Evolutionary conservation across 92 coral and sea anemone genomes (phyloP).

Genomic region (Zoanthus sansibaricus): DNA sequence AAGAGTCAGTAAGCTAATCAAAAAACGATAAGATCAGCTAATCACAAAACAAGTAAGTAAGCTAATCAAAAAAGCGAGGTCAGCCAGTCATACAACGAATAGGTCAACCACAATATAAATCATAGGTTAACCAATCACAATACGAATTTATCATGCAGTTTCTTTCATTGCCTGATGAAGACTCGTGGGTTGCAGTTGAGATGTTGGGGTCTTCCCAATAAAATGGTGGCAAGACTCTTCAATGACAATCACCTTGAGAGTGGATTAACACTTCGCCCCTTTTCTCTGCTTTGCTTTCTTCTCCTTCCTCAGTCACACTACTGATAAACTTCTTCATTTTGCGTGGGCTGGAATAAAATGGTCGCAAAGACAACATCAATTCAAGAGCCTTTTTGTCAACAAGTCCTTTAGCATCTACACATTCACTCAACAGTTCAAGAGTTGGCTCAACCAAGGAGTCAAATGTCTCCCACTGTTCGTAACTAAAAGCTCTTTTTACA

Average conservation of each 20-base stretch:
- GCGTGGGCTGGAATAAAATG: constrained; percentile 76
- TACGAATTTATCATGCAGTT: too few relatives aligned
- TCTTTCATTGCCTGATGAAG: too few relatives aligned
- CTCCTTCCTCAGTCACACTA: constrained; percentile 56
- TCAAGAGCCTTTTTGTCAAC: constrained; percentile 83
- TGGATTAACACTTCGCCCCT: constrained; percentile 40
- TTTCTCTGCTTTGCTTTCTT: constrained; percentile 26
- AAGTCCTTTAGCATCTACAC: constrained; percentile 57
- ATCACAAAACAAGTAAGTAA: too few relatives aligned
- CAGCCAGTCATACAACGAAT: too few relatives aligned
- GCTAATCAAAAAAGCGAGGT: too few relatives aligned
- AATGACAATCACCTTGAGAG: constrained; percentile 46
- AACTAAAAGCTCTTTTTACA: constrained; percentile 90
- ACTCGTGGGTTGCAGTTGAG: too few relatives aligned
- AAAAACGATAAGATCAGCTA: too few relatives aligned
- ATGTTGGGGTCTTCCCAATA: too few relatives aligned
- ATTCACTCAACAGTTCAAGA: constrained; percentile 72
- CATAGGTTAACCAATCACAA: too few relatives aligned
- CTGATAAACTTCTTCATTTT: constrained; percentile 77
- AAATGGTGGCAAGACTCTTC: not conserved
- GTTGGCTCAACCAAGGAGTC: constrained; percentile 73
- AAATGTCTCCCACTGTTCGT: constrained; percentile 95
- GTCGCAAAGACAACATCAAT: constrained; percentile 88
- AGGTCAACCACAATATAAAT: too few relatives aligned
- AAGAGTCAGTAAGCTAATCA: too few relatives aligned